Base-by-base conservation (phyloP, 2,888 invertebrate genomes). In the Sesia bembeciformis region DNA sequence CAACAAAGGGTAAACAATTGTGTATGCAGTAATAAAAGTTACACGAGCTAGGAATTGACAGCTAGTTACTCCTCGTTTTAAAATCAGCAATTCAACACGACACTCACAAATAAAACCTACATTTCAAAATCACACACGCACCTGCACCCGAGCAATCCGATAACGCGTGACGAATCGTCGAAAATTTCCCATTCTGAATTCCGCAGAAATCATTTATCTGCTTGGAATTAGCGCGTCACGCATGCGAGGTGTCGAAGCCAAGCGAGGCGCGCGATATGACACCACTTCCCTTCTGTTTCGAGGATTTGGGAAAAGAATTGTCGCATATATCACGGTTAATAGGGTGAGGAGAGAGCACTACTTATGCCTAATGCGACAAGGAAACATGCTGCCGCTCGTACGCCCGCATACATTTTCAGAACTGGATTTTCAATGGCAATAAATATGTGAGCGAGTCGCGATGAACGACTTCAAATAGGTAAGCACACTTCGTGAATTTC, bases 321-420 rank as follows among this genome's bases (percentile, higher is more conserved):
- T 80, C 86, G 81, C 84, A 88, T 89, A 87, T 86, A 87, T 89
- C 88, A 88, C 81, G 60, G 81, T 88, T 89, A 89, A 89, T 88
- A 88, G 89, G 89, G 87, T 81, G 84, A 77, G 78, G 84, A 88
- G 84, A 86, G 82, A 87, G 84, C 84, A 89, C 87, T 89, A 84
- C 89, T 88, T 88, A 85, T 85, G 84, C 86, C 83, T 88, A 88
- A 88, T 88, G 88, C 81, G 87, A 87, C 85, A 85, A 79, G 87
- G 87, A 80, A 87, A 87, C 87, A 87, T 83, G 85, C 72, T 78
- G 67, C 78, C 77, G 75, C 76, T 70, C 74, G 78, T 76, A 78
- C 76, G 68, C 76, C 59, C 66, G 81, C 78, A 81, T 81, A 82
- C 78, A 79, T 84, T 81, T 72, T 65, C 78, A 75, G 76, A 74